These are phyloP conservation scores for Pandemis cinnamomeana DNA, from an alignment of 2,888 invertebrate species.

Conservation along the genomic window DNA sequence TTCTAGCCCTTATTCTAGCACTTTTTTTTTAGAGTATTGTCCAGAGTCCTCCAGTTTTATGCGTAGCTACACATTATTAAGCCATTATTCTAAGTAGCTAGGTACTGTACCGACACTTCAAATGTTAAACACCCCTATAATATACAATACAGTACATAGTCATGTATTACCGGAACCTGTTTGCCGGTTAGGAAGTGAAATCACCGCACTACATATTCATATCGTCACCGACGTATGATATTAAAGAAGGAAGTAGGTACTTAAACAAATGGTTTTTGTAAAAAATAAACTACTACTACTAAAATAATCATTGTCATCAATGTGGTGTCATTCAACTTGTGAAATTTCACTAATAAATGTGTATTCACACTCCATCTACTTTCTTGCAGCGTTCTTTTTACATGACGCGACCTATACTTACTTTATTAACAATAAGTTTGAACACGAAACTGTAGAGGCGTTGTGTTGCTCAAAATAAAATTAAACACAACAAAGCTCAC, in stretches of 20 bases:
- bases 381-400: no score
- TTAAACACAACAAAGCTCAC: constrained; percentile 2
- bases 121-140: background rate
- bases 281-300: background rate
- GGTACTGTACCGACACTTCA: background rate
- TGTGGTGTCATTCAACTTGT: no score
- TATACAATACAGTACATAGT: background rate
- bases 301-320: no score
- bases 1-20: no score
- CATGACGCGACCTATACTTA: no score
- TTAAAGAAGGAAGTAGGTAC: constrained; percentile 31
- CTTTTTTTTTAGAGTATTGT: no score
- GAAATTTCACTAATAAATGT: no score
- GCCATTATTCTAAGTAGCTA: no score
- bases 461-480: background rate
- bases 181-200: constrained; percentile 34
- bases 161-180: constrained; percentile 28
- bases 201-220: constrained; percentile 38
- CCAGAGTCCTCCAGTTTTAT: no score
- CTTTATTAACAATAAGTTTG: background rate
- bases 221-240: constrained; percentile 29
- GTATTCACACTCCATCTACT: no score
- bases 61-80: no score
- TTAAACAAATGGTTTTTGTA: background rate
- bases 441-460: background rate